Conservation (phyloP, 37 sponge, comb jelly and placozoan species). For the Amphimedon queenslandica region DNA sequence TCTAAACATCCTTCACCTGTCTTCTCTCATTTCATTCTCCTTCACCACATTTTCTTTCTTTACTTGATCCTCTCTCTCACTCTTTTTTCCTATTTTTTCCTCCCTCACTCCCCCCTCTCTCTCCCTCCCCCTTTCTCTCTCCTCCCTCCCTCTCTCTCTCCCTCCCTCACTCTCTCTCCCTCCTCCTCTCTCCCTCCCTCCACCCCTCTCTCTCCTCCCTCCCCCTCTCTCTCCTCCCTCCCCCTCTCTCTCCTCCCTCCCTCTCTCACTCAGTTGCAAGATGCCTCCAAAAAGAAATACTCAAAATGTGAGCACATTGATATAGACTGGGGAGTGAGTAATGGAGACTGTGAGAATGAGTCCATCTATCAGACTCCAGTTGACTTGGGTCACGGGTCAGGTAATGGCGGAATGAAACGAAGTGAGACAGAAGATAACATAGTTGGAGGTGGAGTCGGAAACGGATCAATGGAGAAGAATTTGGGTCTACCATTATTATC, state of each 20-base stretch:
- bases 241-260: neutral
- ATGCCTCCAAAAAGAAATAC: conserved; percentile 59
- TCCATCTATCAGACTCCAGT: conserved; percentile 67
- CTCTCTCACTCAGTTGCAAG: conserved; percentile 53
- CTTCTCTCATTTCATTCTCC: neutral
- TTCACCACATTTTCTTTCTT: neutral
- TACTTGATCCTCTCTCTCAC: neutral
- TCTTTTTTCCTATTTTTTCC: neutral
- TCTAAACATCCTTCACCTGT: too few relatives aligned
- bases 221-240: neutral
- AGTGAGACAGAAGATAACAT: conserved; percentile 35
- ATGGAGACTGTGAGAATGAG: conserved; percentile 47
- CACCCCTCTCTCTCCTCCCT: neutral
- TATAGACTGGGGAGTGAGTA: conserved; percentile 80
- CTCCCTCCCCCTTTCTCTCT: neutral
- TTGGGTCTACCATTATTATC: too few relatives aligned
- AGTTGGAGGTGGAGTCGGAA: too few relatives aligned
- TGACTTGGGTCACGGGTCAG: neutral
- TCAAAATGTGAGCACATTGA: conserved; percentile 74
- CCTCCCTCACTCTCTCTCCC: conserved; percentile 26
- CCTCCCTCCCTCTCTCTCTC: conserved; percentile 20
- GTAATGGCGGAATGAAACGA: conserved; percentile 11
- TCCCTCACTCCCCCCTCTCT: too few relatives aligned
- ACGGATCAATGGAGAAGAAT: too few relatives aligned
- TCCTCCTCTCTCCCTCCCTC: neutral